Percentiles rank a stretch among this genome's conserved stretches.
These are phyloP conservation scores for Nothoprocta perdicaria DNA, from an alignment of 2,113 vertebrate genomes.

Conservation along the genomic window DNA sequence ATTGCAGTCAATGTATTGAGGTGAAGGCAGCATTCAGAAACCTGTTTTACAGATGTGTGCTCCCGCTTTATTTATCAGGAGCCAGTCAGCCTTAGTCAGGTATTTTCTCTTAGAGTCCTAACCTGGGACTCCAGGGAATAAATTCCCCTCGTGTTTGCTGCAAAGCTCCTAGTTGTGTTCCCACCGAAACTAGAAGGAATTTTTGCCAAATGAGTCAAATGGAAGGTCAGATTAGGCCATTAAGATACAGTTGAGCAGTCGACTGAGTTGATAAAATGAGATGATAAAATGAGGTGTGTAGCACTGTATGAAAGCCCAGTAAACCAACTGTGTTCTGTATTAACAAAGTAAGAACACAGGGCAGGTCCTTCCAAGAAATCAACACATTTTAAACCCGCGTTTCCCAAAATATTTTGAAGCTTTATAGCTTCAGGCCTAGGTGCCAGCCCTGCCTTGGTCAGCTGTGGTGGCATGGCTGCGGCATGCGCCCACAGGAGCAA, in stretches of 20 bases:
- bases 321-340: neutral
- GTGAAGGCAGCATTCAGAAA: neutral
- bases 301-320: neutral
- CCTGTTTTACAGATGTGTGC: neutral
- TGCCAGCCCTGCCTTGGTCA: neutral
- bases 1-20: neutral
- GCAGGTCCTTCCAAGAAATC: neutral
- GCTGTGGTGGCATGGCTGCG: accelerated
- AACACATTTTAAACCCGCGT: neutral
- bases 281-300: neutral
- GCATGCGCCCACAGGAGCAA: neutral
- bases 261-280: neutral
- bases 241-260: neutral
- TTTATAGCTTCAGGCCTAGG: neutral
- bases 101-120: neutral
- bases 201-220: neutral
- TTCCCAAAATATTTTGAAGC: neutral
- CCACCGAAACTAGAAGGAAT: neutral
- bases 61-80: neutral
- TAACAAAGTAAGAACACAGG: neutral
- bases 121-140: neutral
- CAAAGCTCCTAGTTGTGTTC: accelerated
- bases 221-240: neutral
- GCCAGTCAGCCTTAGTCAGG: neutral
- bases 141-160: neutral